A percentile compares a stretch with the other conserved stretches of the same genome.
Conservation (phyloP, 2,113 vertebrate species). For the Vidua chalybeata region DNA sequence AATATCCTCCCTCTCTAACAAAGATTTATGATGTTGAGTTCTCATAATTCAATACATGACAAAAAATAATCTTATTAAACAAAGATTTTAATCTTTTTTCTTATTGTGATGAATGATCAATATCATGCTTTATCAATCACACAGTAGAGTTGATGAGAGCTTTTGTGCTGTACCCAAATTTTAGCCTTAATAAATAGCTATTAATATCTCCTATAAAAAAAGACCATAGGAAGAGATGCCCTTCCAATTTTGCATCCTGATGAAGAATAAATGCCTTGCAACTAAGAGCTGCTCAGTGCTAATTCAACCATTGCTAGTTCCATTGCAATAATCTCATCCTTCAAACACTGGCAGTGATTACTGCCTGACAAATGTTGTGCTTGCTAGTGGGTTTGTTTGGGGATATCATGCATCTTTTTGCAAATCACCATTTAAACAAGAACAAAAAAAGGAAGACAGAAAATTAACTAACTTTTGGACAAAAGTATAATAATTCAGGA, state of each 20-base stretch:
- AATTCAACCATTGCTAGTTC: neutral
- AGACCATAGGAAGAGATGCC: neutral
- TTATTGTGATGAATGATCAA: constrained; percentile 8
- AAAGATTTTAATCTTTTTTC: neutral
- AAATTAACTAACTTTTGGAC: neutral
- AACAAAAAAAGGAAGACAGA: neutral
- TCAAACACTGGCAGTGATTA: neutral
- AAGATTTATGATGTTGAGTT: neutral
- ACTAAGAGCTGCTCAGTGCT: neutral
- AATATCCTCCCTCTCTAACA: neutral
- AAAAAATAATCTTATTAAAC: constrained; percentile 1
- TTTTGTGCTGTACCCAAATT: neutral
- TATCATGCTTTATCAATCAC: neutral
- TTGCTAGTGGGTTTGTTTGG: neutral
- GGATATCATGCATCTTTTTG: neutral
- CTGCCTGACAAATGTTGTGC: neutral
- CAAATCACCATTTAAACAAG: neutral
- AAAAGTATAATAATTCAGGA: neutral
- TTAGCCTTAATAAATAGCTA: neutral
- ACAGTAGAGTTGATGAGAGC: neutral
- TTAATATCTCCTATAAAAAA: neutral
- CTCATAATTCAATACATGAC: neutral
- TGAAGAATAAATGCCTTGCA: neutral
- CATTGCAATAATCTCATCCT: neutral
- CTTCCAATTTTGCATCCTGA: neutral